phyloP scores from a whole-genome alignment of 2,797 vertebrate genomes.

The Helarctos malayanus region DNA sequence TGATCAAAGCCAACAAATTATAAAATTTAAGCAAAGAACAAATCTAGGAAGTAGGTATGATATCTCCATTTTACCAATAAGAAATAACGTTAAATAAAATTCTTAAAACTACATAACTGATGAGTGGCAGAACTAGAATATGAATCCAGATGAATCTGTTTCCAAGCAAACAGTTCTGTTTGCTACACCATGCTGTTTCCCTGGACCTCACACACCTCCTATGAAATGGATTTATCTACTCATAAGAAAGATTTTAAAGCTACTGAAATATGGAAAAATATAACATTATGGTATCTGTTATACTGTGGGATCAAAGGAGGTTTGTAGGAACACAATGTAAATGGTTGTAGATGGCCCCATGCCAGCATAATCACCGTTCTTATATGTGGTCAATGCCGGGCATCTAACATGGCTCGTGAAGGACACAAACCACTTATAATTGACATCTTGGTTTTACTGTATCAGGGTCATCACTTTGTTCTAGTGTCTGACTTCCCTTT shows the following conservation, averaged over 20 bases:
- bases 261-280: not conserved
- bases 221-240: not conserved
- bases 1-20: not conserved
- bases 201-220: not conserved
- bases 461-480: not conserved
- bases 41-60: not conserved
- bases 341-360: not conserved
- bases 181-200: not conserved
- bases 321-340: not conserved
- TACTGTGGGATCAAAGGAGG: not conserved
- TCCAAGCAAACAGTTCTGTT: not conserved
- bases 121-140: not conserved
- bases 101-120: not conserved
- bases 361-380: not conserved
- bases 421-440: not conserved
- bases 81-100: not conserved
- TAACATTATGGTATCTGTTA: not conserved
- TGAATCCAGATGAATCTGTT: not conserved
- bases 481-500: not conserved
- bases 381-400: not conserved
- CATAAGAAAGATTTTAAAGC: constrained; percentile 15
- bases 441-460: not conserved
- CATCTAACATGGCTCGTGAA: not conserved
- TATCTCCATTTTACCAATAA: not conserved
- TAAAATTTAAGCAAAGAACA: not conserved